Conservation (phyloP, 1,140 invertebrate genomes). For the Saxidomus purpurata region DNA sequence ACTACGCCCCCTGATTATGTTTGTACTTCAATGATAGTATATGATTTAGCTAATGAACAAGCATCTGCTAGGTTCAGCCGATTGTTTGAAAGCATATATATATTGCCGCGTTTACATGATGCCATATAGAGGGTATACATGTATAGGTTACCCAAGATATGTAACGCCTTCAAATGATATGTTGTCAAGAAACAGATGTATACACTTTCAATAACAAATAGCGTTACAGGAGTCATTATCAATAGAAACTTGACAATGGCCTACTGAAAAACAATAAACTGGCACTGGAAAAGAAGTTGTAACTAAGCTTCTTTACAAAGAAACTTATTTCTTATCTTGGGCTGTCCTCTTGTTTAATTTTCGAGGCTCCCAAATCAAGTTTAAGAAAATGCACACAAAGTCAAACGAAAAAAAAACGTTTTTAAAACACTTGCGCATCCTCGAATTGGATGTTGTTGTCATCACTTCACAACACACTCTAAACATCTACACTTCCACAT, state of each 20-base stretch:
- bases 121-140: too few relatives aligned
- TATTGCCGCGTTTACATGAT: too few relatives aligned
- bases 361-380: too few relatives aligned
- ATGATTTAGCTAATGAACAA: too few relatives aligned
- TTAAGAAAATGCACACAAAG: neutral
- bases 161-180: constrained; percentile 25
- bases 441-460: constrained; percentile 5
- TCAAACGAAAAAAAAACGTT: neutral
- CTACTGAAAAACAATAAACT: neutral
- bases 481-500: neutral
- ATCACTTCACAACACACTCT: constrained; percentile 9
- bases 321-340: too few relatives aligned
- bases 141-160: neutral
- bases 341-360: too few relatives aligned
- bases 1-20: too few relatives aligned
- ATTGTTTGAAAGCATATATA: neutral
- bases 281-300: neutral
- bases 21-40: too few relatives aligned
- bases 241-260: neutral
- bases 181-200: neutral
- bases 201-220: neutral
- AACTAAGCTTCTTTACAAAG: too few relatives aligned
- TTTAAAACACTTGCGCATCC: constrained; percentile 23
- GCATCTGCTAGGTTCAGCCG: too few relatives aligned
- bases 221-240: neutral